Conservation (phyloP, 1,140 invertebrate genomes). For the Atta cephalotes region DNA sequence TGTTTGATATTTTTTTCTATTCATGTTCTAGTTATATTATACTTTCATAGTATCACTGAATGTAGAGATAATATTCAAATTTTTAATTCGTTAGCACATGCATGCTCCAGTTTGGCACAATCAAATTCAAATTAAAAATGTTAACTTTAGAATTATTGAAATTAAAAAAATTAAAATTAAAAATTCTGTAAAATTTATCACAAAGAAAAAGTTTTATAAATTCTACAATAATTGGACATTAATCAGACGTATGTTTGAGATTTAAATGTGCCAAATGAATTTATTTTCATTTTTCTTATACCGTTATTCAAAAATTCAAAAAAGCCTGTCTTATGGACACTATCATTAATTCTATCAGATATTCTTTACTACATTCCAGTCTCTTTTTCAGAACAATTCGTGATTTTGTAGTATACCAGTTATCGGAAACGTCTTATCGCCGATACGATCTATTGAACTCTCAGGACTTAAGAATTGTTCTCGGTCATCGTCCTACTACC, state of each 20-base stretch:
- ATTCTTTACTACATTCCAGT: neutral
- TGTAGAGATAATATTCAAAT: neutral
- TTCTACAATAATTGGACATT: neutral
- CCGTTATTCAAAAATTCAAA: neutral
- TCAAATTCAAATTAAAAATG: neutral
- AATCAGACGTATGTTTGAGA: neutral
- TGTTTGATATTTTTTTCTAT: neutral
- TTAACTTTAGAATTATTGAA: neutral
- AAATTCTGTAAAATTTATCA: neutral
- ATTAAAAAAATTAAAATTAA: neutral
- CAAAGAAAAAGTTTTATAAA: neutral
- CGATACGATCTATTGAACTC: slow-evolving; percentile 24
- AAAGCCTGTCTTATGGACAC: neutral
- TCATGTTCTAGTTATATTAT: neutral
- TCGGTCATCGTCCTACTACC: neutral
- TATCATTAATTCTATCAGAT: neutral
- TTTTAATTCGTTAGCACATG: neutral
- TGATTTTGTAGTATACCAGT: neutral
- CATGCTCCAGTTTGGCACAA: neutral
- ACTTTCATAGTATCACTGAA: neutral
- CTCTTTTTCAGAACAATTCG: neutral
- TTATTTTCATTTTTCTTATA: neutral
- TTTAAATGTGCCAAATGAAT: neutral
- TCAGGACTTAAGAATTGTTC: slow-evolving; percentile 14
- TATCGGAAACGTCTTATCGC: slow-evolving; percentile 42